Percentiles rank a stretch among this genome's conserved stretches.
These are phyloP conservation scores for Dendrocopos noguchii DNA, from an alignment of 2,113 vertebrate genomes.

Conservation along the genomic window DNA sequence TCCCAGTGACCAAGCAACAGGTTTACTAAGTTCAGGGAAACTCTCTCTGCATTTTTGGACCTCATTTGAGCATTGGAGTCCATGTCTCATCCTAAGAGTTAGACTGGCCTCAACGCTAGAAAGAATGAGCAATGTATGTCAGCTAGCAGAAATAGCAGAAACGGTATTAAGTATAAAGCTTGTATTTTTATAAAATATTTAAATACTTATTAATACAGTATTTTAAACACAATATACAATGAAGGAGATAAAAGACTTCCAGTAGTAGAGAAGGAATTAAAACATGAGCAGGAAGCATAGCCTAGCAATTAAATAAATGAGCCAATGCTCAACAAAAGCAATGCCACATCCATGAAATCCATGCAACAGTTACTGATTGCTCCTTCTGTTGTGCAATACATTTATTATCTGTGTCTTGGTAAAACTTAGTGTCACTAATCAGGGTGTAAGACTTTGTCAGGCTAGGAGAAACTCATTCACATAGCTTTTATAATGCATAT, in stretches of 20 bases:
- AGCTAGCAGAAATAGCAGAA: not conserved
- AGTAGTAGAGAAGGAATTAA: not conserved
- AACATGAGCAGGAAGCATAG: not conserved
- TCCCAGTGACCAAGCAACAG: not conserved
- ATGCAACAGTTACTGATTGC: rapidly evolving
- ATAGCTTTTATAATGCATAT: not conserved
- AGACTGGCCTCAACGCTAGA: not conserved
- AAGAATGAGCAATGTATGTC: not conserved
- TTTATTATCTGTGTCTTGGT: not conserved
- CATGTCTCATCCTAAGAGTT: not conserved
- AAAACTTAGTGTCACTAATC: not conserved
- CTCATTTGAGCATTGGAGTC: not conserved
- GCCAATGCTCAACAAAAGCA: not conserved
- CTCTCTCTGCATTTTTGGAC: not conserved
- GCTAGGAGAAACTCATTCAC: not conserved
- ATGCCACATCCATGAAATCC: not conserved
- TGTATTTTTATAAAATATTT: not conserved
- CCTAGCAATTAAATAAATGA: not conserved
- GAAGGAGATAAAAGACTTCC: not conserved
- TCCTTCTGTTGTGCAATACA: not conserved
- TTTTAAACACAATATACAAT: not conserved
- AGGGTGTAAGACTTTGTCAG: not conserved
- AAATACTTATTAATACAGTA: not conserved
- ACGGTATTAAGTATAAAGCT: not conserved
- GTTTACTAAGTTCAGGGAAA: not conserved